A percentile compares a stretch with the other conserved stretches of the same genome.
These are phyloP conservation scores for Drosophila suboccidentalis DNA, from an alignment of 2,888 invertebrate species.

Conservation along the genomic window DNA sequence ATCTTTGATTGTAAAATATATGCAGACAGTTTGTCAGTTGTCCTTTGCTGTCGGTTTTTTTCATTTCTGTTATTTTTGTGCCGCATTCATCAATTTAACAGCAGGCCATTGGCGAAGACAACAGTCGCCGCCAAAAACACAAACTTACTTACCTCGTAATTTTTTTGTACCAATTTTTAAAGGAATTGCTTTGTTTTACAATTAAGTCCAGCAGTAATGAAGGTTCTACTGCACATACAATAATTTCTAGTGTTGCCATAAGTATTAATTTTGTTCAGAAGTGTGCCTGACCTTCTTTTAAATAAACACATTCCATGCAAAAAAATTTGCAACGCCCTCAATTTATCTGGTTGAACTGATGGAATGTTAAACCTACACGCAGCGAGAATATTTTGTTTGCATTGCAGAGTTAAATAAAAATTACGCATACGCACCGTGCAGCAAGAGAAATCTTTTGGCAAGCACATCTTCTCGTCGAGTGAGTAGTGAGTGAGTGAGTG, in stretches of 20 bases:
- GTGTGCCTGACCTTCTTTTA: neutral
- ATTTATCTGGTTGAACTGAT: constrained; percentile 4
- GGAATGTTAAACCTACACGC: constrained; percentile 35
- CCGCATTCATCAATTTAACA: constrained; percentile 75
- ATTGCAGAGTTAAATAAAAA: constrained; percentile 32
- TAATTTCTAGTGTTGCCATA: no score
- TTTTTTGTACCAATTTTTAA: constrained; percentile 13
- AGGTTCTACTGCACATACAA: neutral
- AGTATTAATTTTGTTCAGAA: no score
- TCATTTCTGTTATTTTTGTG: constrained; percentile 32
- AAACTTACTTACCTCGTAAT: constrained; percentile 8
- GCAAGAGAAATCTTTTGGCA: constrained; percentile 39
- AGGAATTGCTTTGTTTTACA: neutral
- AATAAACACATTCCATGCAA: constrained; percentile 30
- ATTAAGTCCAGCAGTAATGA: neutral
- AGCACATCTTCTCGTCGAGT: constrained; percentile 19
- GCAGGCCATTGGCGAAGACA: constrained; percentile 58
- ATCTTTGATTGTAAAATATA: constrained; percentile 63
- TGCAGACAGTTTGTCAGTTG: constrained; percentile 39
- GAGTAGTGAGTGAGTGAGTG: constrained; percentile 17
- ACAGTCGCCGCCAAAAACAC: constrained; percentile 1
- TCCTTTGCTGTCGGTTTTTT: constrained; percentile 16
- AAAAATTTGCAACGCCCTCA: constrained; percentile 33
- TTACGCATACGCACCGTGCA: constrained; percentile 69
- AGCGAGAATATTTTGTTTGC: constrained; percentile 45